phyloP scores from a whole-genome alignment of 2,797 vertebrate genomes.

The Pogoniulus pusillus region DNA sequence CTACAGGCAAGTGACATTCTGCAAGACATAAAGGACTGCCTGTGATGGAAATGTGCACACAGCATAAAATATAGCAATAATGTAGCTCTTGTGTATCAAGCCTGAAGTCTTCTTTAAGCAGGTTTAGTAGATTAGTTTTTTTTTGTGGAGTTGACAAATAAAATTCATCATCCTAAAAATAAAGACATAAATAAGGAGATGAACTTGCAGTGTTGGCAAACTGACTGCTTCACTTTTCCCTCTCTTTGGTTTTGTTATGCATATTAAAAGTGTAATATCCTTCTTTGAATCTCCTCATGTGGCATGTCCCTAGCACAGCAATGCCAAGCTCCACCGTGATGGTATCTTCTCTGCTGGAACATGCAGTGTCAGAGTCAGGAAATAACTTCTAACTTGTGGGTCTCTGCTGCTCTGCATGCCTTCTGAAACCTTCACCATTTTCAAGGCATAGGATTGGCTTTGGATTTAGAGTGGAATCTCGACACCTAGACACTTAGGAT shows the following conservation, averaged over 20 bases:
- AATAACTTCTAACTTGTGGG: not conserved
- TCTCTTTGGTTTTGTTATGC: not conserved
- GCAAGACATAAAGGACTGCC: not conserved
- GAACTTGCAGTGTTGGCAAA: not conserved
- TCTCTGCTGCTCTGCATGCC: not conserved
- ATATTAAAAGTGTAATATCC: not conserved
- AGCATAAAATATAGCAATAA: not conserved
- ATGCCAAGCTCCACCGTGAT: not conserved
- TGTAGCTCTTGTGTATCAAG: too few species aligned
- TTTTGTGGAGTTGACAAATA: not conserved
- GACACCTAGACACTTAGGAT: not conserved
- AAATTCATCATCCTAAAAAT: not conserved
- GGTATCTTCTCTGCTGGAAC: constrained; percentile 2
- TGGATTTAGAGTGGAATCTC: not conserved
- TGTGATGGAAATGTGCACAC: not conserved
- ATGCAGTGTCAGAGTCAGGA: not conserved
- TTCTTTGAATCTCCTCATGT: not conserved
- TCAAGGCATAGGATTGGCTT: not conserved
- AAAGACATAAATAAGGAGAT: not conserved
- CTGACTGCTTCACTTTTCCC: not conserved
- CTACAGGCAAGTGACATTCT: not conserved
- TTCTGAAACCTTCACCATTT: not conserved
- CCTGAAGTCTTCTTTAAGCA: not conserved
- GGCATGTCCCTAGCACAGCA: not conserved
- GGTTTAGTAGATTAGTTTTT: not conserved